Evolutionary conservation across 2,797 vertebrate genomes (phyloP), one percentile per base, ranked within the genome.

Genomic region (Peromyscus aztecus): DNA sequence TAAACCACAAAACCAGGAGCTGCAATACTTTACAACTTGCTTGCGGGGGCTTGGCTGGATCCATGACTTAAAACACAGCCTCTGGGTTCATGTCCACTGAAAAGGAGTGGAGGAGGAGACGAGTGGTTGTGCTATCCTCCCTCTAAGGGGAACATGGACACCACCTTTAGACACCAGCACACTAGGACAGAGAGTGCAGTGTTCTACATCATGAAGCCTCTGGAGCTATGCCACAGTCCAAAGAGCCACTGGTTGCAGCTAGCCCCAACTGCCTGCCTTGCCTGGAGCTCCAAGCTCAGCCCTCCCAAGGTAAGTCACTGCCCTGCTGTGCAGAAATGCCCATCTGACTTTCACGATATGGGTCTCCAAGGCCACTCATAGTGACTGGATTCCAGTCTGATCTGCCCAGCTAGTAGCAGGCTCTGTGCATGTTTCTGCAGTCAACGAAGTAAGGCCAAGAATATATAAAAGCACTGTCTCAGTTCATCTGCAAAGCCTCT

Each of bases 1-100:
- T 2, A 69, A 69, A 46, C 27, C 37, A 61, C 4, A n/a, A 59
- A 67, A 43, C 43, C 65, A 34, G 52, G 31, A 75, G 57, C 71
- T 57, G 14, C 17, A 23, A 2, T 2, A 37, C 59, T 29, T 34
- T 52, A 31, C 71, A 55, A 10, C 37, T 61, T 43, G 40, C 4
- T 31, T 31, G 52, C 2, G 10, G 29, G 31, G 43, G 61, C 11
- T 12, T 13, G 9, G 40, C 3, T n/a, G 19, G 65, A 55, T 3
- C 0, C 73, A 10, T 12, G 7, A 49, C 67, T 78, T 71, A 14
- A 61, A 80, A 77, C 0, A 27, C 4, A 55, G 63, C 17, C 76
- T 27, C 0, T 0, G 0, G 5, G 14, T 23, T 61, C 7, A 9
- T 17, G 57, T 40, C 40, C 3, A 21, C 16, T n/a, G 16, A 4